phyloP scores from a whole-genome alignment of 2,797 vertebrate genomes.

The Syngnathus rostellatus region DNA sequence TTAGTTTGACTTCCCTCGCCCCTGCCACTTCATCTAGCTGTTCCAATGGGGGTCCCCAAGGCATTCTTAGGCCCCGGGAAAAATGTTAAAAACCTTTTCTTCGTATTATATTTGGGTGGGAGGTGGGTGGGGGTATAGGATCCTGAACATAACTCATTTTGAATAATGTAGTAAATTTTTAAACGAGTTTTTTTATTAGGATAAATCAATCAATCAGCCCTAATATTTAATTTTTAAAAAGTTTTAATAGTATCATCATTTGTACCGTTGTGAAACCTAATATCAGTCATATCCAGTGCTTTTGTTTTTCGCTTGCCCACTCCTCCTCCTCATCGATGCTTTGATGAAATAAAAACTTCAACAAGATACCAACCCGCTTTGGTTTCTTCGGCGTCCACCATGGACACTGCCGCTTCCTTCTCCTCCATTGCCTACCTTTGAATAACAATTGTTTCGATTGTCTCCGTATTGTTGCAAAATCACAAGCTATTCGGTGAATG shows the following conservation, averaged over 20 bases:
- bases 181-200: no score
- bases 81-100: neutral
- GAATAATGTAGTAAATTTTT: no score
- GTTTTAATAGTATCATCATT: no score
- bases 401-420: conserved; percentile 47
- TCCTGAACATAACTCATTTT: neutral
- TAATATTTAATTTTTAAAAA: no score
- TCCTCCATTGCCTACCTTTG: conserved; percentile 54
- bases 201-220: no score
- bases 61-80: neutral
- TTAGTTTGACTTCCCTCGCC: neutral
- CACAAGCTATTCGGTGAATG: neutral
- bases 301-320: conserved; percentile 6
- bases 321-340: conserved; percentile 43
- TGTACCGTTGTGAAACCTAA: no score
- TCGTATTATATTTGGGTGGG: neutral
- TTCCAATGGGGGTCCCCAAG: neutral
- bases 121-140: no score
- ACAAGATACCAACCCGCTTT: conserved; percentile 60
- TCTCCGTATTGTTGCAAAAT: conserved; percentile 52
- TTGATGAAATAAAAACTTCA: neutral
- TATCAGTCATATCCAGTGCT: neutral
- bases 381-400: conserved; percentile 50
- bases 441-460: conserved; percentile 60
- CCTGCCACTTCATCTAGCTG: neutral